Percentiles rank a stretch among this genome's conserved stretches.
phyloP scores from a whole-genome alignment of 2,113 vertebrate genomes.

The Rhabdomys dilectus region DNA sequence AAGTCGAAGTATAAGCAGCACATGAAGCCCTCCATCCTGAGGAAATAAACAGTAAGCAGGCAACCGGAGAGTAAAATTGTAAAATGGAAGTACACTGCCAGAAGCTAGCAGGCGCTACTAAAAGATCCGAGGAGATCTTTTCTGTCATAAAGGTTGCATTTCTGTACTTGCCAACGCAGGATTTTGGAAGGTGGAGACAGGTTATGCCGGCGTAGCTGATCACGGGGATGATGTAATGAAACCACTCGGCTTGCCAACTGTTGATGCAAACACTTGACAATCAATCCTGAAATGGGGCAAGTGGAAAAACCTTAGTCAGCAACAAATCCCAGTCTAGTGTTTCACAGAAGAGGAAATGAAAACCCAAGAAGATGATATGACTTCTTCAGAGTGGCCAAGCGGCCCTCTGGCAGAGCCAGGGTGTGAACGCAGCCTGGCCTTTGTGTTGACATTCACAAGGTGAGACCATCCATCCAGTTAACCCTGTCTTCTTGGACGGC shows the following conservation, averaged over 20 bases:
- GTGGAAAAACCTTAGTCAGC: background rate
- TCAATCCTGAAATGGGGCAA: background rate
- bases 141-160: slow-evolving; percentile 10
- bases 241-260: background rate
- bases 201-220: slow-evolving; percentile 15
- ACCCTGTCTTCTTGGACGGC: background rate
- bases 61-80: background rate
- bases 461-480: background rate
- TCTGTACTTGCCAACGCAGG: slow-evolving; percentile 33
- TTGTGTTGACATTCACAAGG: background rate
- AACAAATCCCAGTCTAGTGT: background rate
- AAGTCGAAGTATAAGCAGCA: background rate
- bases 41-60: background rate
- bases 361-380: background rate
- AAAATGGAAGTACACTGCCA: background rate
- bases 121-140: background rate
- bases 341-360: slow-evolving; percentile 53
- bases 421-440: background rate
- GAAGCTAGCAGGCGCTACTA: background rate
- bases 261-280: slow-evolving; percentile 35
- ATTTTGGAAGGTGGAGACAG: background rate
- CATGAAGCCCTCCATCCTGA: background rate
- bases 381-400: slow-evolving; percentile 5
- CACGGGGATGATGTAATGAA: background rate
- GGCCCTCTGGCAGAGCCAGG: background rate